Conservation (phyloP, 2,113 vertebrate species). For the Megaptera novaeangliae region DNA sequence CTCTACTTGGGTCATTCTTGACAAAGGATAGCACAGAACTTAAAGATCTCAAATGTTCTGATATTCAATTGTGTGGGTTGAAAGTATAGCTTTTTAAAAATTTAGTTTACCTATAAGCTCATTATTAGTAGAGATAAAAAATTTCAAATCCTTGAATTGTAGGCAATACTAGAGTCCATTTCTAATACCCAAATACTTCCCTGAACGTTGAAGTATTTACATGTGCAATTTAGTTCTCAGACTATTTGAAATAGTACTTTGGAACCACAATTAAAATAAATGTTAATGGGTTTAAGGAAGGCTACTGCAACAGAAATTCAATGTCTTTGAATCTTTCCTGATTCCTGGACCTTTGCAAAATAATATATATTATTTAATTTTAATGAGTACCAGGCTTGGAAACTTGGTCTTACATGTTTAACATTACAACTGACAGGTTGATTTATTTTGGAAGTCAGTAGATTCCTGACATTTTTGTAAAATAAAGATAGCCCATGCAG, state of each 20-base stretch:
- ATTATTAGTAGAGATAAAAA: not conserved
- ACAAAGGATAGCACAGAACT: not conserved
- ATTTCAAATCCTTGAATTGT: not conserved
- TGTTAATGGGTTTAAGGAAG: not conserved
- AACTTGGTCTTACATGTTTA: not conserved
- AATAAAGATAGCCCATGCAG: not conserved
- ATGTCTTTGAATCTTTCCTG: not conserved
- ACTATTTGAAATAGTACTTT: not conserved
- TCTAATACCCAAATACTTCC: not conserved
- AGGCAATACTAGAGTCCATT: not conserved
- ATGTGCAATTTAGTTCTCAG: not conserved
- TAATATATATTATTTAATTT: not conserved
- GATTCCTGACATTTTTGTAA: not conserved
- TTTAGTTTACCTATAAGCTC: not conserved
- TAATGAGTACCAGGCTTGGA: not conserved
- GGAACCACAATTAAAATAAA: not conserved
- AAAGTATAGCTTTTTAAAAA: not conserved
- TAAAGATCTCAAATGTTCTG: not conserved
- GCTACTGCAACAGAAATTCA: not conserved
- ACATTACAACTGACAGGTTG: not conserved
- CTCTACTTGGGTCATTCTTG: not conserved
- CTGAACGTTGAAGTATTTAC: not conserved
- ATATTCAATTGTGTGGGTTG: not conserved
- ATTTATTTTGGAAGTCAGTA: conserved; percentile 7
- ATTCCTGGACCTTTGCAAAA: not conserved